Evolutionary conservation across 2,113 vertebrate species (phyloP).

Genomic region (Burhinus bistriatus): DNA sequence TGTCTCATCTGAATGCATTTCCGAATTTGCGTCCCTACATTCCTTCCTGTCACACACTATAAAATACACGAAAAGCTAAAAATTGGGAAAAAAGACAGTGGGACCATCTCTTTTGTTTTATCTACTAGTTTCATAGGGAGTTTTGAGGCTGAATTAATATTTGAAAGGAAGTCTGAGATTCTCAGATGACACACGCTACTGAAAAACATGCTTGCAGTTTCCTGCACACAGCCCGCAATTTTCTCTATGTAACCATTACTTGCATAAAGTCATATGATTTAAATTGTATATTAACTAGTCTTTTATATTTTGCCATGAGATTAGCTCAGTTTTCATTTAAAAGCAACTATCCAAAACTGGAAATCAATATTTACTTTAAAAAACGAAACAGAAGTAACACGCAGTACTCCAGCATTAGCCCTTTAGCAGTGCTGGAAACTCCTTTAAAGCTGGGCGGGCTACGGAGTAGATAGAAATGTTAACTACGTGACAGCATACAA

Average conservation of each 20-base stretch:
- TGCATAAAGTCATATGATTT: not conserved
- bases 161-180: constrained; percentile 4
- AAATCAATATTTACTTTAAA: not conserved
- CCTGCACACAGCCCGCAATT: not conserved
- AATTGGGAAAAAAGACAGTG: not conserved
- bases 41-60: not conserved
- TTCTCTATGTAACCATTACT: not conserved
- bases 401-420: not conserved
- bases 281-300: not conserved
- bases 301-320: not conserved
- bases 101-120: not conserved
- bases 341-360: not conserved
- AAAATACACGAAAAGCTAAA: constrained; percentile 10
- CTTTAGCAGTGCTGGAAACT: not conserved
- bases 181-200: not conserved
- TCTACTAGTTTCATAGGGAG: not conserved
- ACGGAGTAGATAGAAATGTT: not conserved
- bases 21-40: not conserved
- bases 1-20: not conserved
- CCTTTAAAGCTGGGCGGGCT: not conserved
- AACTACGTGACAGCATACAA: not conserved
- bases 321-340: not conserved
- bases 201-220: not conserved
- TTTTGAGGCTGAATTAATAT: constrained; percentile 8
- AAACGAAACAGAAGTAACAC: not conserved